Percentiles rank a stretch among this genome's conserved stretches.
These are phyloP conservation scores for Grammomys dolichurus DNA, from an alignment of 2,113 vertebrate species.

Conservation along the genomic window DNA sequence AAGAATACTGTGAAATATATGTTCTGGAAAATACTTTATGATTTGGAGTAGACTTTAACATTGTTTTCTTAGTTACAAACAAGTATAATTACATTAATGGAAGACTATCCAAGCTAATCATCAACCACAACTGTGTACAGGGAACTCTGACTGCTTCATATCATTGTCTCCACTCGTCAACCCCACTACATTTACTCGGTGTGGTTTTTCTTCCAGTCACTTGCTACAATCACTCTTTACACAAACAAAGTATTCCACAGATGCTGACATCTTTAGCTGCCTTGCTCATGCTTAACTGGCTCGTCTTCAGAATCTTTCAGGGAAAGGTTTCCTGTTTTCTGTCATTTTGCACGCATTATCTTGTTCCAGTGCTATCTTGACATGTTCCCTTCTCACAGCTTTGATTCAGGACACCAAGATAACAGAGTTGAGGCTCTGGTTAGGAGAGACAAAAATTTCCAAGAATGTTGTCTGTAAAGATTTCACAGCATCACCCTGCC, in stretches of 20 bases:
- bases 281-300: not conserved
- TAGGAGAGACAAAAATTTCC: conserved; percentile 58
- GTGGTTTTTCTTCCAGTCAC: not conserved
- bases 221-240: not conserved
- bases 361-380: conserved; percentile 80
- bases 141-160: not conserved
- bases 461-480: conserved; percentile 12
- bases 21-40: not conserved
- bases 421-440: conserved; percentile 60
- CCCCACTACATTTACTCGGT: not conserved
- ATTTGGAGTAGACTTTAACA: not conserved
- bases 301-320: not conserved
- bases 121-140: not conserved
- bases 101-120: not conserved
- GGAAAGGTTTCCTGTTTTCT: conserved; percentile 70
- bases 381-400: conserved; percentile 75
- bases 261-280: not conserved
- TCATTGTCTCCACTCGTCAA: no score
- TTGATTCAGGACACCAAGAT: conserved; percentile 69
- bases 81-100: not conserved
- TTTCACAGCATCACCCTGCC: not conserved
- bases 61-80: not conserved
- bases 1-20: not conserved
- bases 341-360: conserved; percentile 82
- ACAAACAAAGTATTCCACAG: not conserved